These are phyloP conservation scores for Wiebesia pumilae DNA, from an alignment of 1,140 invertebrate species.

Conservation along the genomic window DNA sequence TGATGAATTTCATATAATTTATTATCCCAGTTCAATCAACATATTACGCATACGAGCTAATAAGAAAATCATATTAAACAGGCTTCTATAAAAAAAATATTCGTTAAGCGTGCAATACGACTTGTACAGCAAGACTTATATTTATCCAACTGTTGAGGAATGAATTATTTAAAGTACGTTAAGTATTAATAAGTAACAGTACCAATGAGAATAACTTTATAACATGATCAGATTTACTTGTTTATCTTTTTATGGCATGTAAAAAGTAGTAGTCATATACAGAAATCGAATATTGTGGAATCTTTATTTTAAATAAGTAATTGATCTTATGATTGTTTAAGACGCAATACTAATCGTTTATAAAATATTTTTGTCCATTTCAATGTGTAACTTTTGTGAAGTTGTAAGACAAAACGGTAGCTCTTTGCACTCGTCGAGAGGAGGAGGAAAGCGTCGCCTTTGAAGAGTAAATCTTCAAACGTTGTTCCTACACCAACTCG, in stretches of 20 bases:
- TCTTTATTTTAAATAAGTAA: too few species aligned
- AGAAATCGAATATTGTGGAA: too few species aligned
- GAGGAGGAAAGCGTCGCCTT: slow-evolving; percentile 2
- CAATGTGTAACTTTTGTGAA: not conserved
- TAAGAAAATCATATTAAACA: not conserved
- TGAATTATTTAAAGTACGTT: not conserved
- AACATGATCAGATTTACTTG: too few species aligned
- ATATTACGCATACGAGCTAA: not conserved
- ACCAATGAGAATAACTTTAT: not conserved
- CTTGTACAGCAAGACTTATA: not conserved
- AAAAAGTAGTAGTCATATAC: too few species aligned
- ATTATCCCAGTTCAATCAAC: not conserved
- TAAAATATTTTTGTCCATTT: not conserved
- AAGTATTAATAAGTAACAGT: not conserved
- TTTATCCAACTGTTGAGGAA: not conserved
- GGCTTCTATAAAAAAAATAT: not conserved
- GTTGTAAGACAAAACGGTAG: not conserved
- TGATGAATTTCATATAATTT: not conserved
- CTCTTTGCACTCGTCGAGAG: not conserved
- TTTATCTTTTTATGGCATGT: too few species aligned
- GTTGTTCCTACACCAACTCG: not conserved
- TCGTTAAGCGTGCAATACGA: not conserved
- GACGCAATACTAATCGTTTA: not conserved
- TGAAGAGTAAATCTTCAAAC: slow-evolving; percentile 24
- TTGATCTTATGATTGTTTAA: not conserved